These are phyloP conservation scores for Napeogenes inachia DNA, from an alignment of 2,888 invertebrate species.

Conservation along the genomic window DNA sequence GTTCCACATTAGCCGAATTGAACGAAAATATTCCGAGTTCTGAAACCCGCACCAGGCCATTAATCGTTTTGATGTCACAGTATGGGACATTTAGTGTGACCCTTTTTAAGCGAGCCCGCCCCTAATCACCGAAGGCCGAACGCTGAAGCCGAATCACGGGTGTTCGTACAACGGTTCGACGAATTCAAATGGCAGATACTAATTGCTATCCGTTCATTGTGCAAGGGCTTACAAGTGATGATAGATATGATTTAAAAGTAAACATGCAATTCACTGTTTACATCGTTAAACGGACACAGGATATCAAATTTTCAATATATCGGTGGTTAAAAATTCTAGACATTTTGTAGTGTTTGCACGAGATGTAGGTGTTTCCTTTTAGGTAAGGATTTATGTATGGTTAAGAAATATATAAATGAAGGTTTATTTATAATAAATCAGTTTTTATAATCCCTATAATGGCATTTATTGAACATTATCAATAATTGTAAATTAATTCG, in stretches of 20 bases:
- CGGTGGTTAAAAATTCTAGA: no score
- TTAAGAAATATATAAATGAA: no score
- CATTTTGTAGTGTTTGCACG: no score
- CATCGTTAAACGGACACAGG: no score
- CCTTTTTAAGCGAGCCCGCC: conserved; percentile 71
- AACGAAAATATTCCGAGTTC: conserved; percentile 65
- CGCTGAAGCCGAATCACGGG: conserved; percentile 49
- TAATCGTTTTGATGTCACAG: conserved; percentile 75
- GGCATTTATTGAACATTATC: conserved; percentile 30
- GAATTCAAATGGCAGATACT: conserved; percentile 51
- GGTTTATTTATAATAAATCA: no score
- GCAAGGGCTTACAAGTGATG: conserved; percentile 25
- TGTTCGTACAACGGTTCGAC: conserved; percentile 43
- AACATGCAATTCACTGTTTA: conserved; percentile 2
- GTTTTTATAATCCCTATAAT: neutral
- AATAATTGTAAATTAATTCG: conserved; percentile 43
- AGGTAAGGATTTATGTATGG: no score
- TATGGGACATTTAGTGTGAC: conserved; percentile 76
- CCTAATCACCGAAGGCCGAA: conserved; percentile 62
- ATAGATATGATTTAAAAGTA: conserved; percentile 5
- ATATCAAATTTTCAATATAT: no score
- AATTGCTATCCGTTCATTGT: conserved; percentile 44
- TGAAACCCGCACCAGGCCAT: conserved; percentile 62
- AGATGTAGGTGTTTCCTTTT: no score
- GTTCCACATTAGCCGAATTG: conserved; percentile 60